These are phyloP conservation scores for Henricia sp. DNA, from an alignment of 53 echinoderm and acorn worm genomes.

Conservation along the genomic window DNA sequence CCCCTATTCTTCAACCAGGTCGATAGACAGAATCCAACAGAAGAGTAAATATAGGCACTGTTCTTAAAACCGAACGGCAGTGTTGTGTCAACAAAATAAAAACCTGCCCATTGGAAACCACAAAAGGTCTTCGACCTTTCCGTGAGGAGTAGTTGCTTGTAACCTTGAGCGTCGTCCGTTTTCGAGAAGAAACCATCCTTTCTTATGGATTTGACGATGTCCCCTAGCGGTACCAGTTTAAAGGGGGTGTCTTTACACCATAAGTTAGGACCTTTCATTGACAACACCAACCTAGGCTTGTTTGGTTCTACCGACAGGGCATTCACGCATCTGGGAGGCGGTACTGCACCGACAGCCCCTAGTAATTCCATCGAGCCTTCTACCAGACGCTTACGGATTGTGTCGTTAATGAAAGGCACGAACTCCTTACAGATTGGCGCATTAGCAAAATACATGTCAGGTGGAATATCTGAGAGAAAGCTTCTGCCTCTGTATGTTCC, in stretches of 20 bases:
- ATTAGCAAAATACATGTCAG: not conserved
- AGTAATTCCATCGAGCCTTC: not conserved
- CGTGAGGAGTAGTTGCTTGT: not conserved
- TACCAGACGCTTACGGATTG: not conserved
- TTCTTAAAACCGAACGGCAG: slow-evolving; percentile 10
- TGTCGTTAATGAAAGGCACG: too few relatives aligned
- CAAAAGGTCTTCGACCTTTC: not conserved
- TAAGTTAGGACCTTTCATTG: slow-evolving; percentile 5
- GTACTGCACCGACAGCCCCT: not conserved
- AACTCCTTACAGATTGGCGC: slow-evolving; percentile 3
- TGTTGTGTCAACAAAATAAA: slow-evolving; percentile 16
- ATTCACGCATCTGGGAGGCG: slow-evolving; percentile 12
- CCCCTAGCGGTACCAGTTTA: not conserved
- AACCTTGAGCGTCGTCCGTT: not conserved
- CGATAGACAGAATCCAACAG: slow-evolving; percentile 17
- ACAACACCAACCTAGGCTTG: slow-evolving; percentile 2
- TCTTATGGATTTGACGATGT: not conserved
- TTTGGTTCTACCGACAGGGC: not conserved
- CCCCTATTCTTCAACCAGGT: slow-evolving; percentile 4
- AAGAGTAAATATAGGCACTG: slow-evolving; percentile 1
- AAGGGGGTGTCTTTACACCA: slow-evolving; percentile 15
- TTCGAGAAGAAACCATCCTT: not conserved
- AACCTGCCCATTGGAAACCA: slow-evolving; percentile 22
- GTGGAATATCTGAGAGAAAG: not conserved
- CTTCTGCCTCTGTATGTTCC: not conserved